A percentile compares a stretch with the other conserved stretches of the same genome.
Evolutionary conservation across 2,113 vertebrate genomes (phyloP).

Genomic region (Coptodon bakossiorum): DNA sequence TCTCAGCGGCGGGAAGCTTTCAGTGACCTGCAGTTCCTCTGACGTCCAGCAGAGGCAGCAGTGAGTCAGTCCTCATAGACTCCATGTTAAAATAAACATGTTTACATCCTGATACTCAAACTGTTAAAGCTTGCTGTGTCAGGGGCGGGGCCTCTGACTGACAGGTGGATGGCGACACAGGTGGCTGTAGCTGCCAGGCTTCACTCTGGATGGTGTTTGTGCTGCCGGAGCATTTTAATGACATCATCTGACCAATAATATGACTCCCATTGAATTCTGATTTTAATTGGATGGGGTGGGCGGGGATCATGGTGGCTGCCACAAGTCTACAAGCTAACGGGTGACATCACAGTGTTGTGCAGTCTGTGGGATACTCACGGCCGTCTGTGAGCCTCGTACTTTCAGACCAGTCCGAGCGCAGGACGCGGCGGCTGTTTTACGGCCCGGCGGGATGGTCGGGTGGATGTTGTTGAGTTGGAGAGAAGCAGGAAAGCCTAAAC

Average conservation of each 20-base stretch:
- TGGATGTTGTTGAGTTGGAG: not conserved
- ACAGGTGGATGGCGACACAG: not conserved
- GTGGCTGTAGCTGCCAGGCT: not conserved
- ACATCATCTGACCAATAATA: not conserved
- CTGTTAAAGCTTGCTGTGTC: not conserved
- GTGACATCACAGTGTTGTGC: not conserved
- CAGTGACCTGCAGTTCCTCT: not conserved
- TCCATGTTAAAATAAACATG: not conserved
- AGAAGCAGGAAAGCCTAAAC: not conserved
- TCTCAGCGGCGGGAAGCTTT: not conserved
- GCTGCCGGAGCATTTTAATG: not conserved
- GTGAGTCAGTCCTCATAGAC: not conserved
- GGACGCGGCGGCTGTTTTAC: not conserved
- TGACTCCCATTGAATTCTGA: not conserved
- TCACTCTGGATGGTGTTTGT: no score
- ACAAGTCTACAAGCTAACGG: not conserved
- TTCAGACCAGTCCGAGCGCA: not conserved
- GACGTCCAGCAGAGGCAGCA: not conserved
- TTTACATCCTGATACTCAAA: not conserved
- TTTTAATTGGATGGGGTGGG: not conserved
- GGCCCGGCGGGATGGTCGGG: not conserved
- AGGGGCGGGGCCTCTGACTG: not conserved
- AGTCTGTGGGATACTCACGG: rapidly evolving
- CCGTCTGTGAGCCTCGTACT: not conserved
- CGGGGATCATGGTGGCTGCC: not conserved